Percentiles rank a stretch among this genome's conserved stretches.
Conservation (phyloP, 2,113 vertebrate genomes). For the Coturnix japonica region DNA sequence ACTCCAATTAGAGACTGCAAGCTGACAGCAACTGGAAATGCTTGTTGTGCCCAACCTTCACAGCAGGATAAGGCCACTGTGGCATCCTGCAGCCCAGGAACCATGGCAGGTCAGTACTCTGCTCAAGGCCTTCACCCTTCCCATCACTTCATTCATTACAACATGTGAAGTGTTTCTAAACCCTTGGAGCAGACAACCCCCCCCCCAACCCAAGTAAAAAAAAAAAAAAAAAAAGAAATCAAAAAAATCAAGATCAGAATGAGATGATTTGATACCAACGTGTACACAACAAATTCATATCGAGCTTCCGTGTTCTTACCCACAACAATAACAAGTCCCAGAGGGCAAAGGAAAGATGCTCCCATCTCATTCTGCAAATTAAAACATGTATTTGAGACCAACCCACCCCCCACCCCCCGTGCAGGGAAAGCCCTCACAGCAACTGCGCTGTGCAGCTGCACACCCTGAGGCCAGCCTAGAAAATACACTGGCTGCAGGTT, state of each 20-base stretch:
- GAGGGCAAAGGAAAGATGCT: constrained; percentile 82
- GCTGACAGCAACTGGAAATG: neutral
- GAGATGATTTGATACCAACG: constrained; percentile 81
- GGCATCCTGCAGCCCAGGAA: neutral
- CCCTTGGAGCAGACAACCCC: constrained; percentile 72
- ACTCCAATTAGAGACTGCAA: neutral
- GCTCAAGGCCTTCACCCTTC: constrained; percentile 39
- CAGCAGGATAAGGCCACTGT: neutral
- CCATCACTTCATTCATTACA: neutral
- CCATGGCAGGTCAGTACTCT: constrained; percentile 2
- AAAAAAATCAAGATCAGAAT: constrained; percentile 77
- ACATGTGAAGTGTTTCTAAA: constrained; percentile 77
- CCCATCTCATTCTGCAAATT: constrained; percentile 85
- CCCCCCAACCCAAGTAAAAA: constrained; percentile 64
- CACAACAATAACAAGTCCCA: constrained; percentile 54
- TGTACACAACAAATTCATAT: constrained; percentile 59
- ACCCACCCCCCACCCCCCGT: constrained; percentile 10
- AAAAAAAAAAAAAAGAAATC: neutral
- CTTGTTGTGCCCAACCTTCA: neutral
- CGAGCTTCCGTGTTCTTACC: constrained; percentile 58
- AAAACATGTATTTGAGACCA: constrained; percentile 15
- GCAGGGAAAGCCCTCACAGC: constrained; percentile 19
- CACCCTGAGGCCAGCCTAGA: neutral
- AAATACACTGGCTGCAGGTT: neutral
- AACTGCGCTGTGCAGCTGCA: rapidly evolving